These are phyloP conservation scores for Sebastes flavidus DNA, from an alignment of 2,797 vertebrate genomes.

Conservation along the genomic window DNA sequence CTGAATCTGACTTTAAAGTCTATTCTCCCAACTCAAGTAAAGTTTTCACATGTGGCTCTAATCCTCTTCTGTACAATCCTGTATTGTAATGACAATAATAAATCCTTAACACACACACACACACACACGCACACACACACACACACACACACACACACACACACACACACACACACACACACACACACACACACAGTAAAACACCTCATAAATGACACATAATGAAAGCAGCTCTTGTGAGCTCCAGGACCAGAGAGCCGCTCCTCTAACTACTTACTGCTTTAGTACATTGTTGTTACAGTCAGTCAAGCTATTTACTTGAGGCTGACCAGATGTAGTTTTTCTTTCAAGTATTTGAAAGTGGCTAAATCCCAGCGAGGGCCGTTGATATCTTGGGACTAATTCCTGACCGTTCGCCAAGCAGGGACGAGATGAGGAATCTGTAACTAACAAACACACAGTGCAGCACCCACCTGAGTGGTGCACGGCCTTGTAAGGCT, in stretches of 20 bases:
- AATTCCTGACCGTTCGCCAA: background rate
- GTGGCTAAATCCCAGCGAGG: background rate
- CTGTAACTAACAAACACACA: conserved; percentile 28
- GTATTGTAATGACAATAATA: background rate
- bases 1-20: background rate
- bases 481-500: conserved; percentile 47
- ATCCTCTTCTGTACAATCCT: background rate
- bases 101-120: background rate
- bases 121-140: too few species aligned
- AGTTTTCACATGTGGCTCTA: background rate
- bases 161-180: background rate
- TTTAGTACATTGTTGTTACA: conserved; percentile 18
- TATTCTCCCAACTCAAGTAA: background rate
- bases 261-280: conserved; percentile 26
- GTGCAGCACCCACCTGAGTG: conserved; percentile 68
- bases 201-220: conserved; percentile 60
- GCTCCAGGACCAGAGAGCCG: conserved; percentile 1
- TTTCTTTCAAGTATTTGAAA: background rate
- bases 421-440: background rate
- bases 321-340: conserved; percentile 35
- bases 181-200: conserved; percentile 21
- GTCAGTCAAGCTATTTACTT: conserved; percentile 16
- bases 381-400: background rate
- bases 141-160: conserved; percentile 13
- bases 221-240: conserved; percentile 36